phyloP scores from a whole-genome alignment of 2,113 vertebrate species.

The Actinemys pallida region DNA sequence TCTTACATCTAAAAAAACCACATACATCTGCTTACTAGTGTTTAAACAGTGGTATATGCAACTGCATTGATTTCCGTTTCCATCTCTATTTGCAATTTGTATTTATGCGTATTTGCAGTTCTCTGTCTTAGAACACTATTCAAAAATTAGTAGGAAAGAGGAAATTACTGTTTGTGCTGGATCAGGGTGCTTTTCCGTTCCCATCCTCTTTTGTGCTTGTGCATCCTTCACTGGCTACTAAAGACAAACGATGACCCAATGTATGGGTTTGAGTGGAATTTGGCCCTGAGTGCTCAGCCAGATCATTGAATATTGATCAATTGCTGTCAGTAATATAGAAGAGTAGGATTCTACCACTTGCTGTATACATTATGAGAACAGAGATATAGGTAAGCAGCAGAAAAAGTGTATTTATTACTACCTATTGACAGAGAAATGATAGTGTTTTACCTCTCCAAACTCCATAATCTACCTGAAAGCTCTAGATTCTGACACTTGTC shows the following conservation, averaged over 20 bases:
- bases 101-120: not conserved
- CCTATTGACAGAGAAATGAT: fast-evolving
- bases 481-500: not conserved
- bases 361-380: not conserved
- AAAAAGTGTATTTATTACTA: fast-evolving
- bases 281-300: slow-evolving; percentile 2
- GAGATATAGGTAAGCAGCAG: not conserved
- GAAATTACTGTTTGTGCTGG: slow-evolving; percentile 41
- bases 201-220: not conserved
- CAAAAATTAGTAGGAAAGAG: not conserved
- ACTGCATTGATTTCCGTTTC: not conserved
- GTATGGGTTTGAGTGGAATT: slow-evolving; percentile 11
- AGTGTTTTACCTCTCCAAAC: not conserved
- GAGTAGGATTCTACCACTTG: slow-evolving; percentile 1
- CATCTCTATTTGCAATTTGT: not conserved
- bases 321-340: slow-evolving; percentile 21
- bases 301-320: not conserved
- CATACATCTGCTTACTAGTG: not conserved
- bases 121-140: not conserved
- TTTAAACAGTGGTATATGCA: not conserved
- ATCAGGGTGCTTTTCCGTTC: slow-evolving; percentile 17
- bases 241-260: slow-evolving; percentile 32
- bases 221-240: slow-evolving; percentile 26
- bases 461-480: not conserved
- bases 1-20: not conserved